These are phyloP conservation scores for Drosophila neocordata DNA, from an alignment of 1,140 invertebrate species.

Conservation along the genomic window DNA sequence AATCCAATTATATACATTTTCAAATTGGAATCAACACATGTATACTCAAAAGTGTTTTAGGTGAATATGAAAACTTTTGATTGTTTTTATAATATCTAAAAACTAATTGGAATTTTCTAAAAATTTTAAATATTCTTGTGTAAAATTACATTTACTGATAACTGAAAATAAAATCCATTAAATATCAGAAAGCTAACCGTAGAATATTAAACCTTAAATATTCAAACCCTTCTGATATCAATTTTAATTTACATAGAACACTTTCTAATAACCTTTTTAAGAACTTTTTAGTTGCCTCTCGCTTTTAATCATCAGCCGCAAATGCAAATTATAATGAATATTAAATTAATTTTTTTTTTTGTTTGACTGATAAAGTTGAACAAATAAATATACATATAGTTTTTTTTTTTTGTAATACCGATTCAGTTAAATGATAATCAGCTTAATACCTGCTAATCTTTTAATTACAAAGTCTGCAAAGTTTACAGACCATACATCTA, in stretches of 20 bases:
- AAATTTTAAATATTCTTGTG: no score
- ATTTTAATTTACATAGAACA: neutral
- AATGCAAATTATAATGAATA: conserved; percentile 42
- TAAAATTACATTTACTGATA: no score
- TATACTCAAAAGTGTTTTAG: no score
- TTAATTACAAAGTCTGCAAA: conserved; percentile 5
- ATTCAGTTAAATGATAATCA: conserved; percentile 41
- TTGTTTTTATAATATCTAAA: no score
- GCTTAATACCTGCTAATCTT: conserved; percentile 1
- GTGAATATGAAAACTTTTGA: no score
- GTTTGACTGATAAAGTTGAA: conserved; percentile 13
- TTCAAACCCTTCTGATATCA: no score
- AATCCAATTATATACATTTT: no score
- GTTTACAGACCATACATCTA: neutral
- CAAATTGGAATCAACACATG: no score
- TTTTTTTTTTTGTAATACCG: neutral
- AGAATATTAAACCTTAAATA: no score
- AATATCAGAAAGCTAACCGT: no score
- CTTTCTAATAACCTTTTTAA: neutral
- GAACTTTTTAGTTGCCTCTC: conserved; percentile 13
- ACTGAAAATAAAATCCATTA: no score
- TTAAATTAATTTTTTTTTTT: conserved; percentile 7
- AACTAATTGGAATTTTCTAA: no score
- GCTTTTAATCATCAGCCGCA: conserved; percentile 53
- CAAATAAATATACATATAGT: neutral